Base-by-base conservation (phyloP, 2,888 invertebrate genomes). In the Eumerus sabulonum region DNA sequence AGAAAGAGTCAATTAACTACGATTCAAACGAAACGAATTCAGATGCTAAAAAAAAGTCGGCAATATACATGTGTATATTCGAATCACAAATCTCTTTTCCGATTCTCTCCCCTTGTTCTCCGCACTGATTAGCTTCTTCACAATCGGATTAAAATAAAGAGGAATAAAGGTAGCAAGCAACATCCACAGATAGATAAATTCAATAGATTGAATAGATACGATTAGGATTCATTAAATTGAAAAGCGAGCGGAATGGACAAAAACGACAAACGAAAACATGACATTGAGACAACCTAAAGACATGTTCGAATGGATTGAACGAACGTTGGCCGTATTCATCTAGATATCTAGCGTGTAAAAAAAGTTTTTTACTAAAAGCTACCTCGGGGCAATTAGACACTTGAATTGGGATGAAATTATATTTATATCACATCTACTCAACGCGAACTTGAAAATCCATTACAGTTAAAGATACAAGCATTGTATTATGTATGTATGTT, bases 151-250 rank as follows among this genome's bases (percentile, higher is more conserved):
- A 76, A 76, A 53, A 59, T 50, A 35, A 51, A 59, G 27, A 27
- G 27, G 27, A 44, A 35, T 35, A 64, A 70, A 76, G 70, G 70
- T 76, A 70, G 76, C 70, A 70, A 70, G 76, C 70, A 70, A 47
- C 53, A 64, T 59, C 70, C 36, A 16, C 19, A 76, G 48, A 76
- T 64, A 50, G 54, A 76, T 70, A 50, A 59, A 76, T 76, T 70
- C 59, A 64, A 70, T 64, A 59, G 76, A 76, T 76, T 76, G 70
- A 76, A 76, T 76, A 36, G 70, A 70, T 76, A 53, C 76, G 76
- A 70, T 76, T 76, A 70, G 76, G 70, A 76, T 76, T 76, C 76
- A 76, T 76, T 76, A 70, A 64, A 76, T 59, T 64, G 76, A 70
- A 76, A 76, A 76, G 70, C 74, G 45, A 74, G 68, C 48, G 38